Evolutionary conservation across 2,888 invertebrate genomes (phyloP), one percentile per base, ranked within the genome.

Genomic region (Alentia gelatinosa): DNA sequence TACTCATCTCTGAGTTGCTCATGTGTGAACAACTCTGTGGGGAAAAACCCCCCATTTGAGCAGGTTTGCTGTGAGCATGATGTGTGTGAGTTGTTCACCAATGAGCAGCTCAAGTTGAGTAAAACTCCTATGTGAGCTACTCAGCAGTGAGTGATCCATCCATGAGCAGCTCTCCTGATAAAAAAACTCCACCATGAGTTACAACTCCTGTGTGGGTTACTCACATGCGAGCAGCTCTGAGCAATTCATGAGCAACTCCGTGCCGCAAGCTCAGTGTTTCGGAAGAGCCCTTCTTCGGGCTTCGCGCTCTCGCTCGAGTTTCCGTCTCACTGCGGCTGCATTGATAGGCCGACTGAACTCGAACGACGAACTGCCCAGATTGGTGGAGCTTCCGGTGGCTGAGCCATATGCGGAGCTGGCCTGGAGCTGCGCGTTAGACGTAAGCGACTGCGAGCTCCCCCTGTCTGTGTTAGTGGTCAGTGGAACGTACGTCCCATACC

Each of bases 271-370:
- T 83, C 40, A 83, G 19, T 35, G n/a, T 39, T 83, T 83, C 4
- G 39, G 83, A 35, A 83, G 40, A 4, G 83, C 23, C 39, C 83
- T 83, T 1, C 83, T 37, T 12, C 83, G 83, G 9, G 40, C 40
- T 40, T 83, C 83, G 12, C 83, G 83, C 39, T 83, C 83, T 37
- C 40, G 83, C 83, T 83, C 83, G n/a, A 83, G 83, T 26, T 39
- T 37, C 83, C 83, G 15, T 23, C 83, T 23, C 37, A 83, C 83
- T 39, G 35, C 83, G 39, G 83, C 40, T 0, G 83, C 83, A 39
- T 35, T 83, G 83, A 83, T 83, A 12, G 83, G 83, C 19, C 83
- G 83, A 39, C 83, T 83, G 83, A 40, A 83, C 83, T 83, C 83
- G 26, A 83, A 83, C 39, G 40, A 83, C 1, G 26, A 23, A 30